Conservation (phyloP, 2,797 vertebrate species). For the Pseudomugil tenellus region DNA sequence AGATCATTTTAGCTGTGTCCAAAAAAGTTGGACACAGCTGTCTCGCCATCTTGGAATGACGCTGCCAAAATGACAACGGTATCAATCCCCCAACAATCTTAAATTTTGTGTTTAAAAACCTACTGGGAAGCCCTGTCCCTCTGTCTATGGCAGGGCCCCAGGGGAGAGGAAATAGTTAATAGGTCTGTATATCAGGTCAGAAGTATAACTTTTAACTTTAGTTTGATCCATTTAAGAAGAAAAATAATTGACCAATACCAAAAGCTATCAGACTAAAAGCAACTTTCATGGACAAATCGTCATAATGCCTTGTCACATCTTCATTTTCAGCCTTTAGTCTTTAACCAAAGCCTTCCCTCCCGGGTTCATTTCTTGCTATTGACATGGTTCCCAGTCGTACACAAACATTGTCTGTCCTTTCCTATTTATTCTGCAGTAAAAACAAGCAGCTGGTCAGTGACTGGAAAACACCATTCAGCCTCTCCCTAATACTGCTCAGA, state of each 20-base stretch:
- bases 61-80: too few relatives aligned
- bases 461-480: slow-evolving; percentile 60
- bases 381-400: slow-evolving; percentile 27
- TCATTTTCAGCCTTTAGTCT: slow-evolving; percentile 4
- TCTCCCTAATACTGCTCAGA: slow-evolving; percentile 54
- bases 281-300: slow-evolving; percentile 29
- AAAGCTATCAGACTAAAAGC: slow-evolving; percentile 3
- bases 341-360: background rate
- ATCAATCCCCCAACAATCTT: too few relatives aligned
- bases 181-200: too few relatives aligned
- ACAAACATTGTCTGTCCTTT: slow-evolving; percentile 48
- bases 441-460: slow-evolving; percentile 55
- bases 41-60: too few relatives aligned
- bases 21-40: too few relatives aligned
- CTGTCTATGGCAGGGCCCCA: too few relatives aligned
- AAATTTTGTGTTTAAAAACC: too few relatives aligned
- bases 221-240: too few relatives aligned
- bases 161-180: too few relatives aligned
- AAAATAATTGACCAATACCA: background rate
- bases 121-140: too few relatives aligned
- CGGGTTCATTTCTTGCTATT: slow-evolving; percentile 16
- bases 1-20: too few relatives aligned
- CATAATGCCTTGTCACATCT: slow-evolving; percentile 6
- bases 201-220: too few relatives aligned
- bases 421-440: slow-evolving; percentile 61